phyloP scores from a whole-genome alignment of 2,888 invertebrate genomes.

The Microplitis deprimator region DNA sequence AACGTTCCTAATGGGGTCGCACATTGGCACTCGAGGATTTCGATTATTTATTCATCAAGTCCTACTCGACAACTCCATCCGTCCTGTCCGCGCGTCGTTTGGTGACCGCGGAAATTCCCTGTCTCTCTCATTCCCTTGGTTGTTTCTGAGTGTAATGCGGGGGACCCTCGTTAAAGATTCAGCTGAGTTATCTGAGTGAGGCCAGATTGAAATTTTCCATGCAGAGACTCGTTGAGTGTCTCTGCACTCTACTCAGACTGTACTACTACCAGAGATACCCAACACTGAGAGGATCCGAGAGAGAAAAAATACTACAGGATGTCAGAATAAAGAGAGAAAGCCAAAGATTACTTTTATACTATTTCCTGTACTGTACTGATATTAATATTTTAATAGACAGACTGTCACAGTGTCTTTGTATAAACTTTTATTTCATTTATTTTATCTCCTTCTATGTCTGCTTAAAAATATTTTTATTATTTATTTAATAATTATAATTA shows the following conservation, averaged over 20 bases:
- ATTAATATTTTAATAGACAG: neutral
- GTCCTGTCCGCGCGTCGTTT: slow-evolving; percentile 43
- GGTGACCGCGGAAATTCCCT: slow-evolving; percentile 44
- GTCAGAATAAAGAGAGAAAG: neutral
- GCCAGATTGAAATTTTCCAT: slow-evolving; percentile 70
- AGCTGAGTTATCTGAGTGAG: slow-evolving; percentile 66
- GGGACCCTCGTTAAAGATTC: slow-evolving; percentile 69
- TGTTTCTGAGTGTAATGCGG: slow-evolving; percentile 28
- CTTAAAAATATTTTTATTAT: no score
- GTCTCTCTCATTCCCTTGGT: slow-evolving; percentile 45
- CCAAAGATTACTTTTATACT: neutral
- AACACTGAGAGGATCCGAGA: neutral
- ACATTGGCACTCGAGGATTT: slow-evolving; percentile 60
- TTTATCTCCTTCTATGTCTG: no score
- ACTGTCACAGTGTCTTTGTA: neutral
- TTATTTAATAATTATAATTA: no score
- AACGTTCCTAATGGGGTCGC: slow-evolving; percentile 66
- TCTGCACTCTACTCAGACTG: neutral
- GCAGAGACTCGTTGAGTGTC: slow-evolving; percentile 50
- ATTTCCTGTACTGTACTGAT: slow-evolving; percentile 6
- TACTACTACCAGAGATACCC: no score
- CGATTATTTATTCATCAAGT: slow-evolving; percentile 65
- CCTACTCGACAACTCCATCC: slow-evolving; percentile 35
- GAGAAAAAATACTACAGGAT: slow-evolving; percentile 32
- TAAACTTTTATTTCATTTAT: neutral